Base-by-base conservation (phyloP, 2,888 invertebrate species). In the Philereme transversata region DNA sequence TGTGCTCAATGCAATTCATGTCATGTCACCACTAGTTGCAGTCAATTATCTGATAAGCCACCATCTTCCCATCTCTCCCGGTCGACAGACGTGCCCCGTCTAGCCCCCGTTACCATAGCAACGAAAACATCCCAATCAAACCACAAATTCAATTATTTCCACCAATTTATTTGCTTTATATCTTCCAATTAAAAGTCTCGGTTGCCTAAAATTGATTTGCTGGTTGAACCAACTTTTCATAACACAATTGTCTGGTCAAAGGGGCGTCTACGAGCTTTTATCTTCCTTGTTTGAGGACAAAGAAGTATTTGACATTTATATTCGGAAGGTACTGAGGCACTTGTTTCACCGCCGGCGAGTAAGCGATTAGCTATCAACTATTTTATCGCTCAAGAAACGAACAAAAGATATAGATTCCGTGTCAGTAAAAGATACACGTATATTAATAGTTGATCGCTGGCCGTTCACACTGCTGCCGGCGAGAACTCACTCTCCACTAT, bases 41-140 rank as follows among this genome's bases (percentile, higher is more conserved):
- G 77, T 81, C 86, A 86, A 89, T 88, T 88, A 89, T 88, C 85
- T 86, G 88, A 89, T 88, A 89, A 87, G 84, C 73, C 69, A 77
- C 75, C 77, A 73, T 75, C 77, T 81, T 79, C 77, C 70, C 68
- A 73, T 66, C 71, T 66, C 68, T 58, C 54, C 61, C 66, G 71
- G 60, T 46, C 51, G 51, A 9, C 54, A 48, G 38, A 58, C 58
- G 61, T 56, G 53, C 46, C 48, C 55, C 61, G 57, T 76, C 76
- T 78, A 76, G 74, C 67, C 75, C 60, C 68, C 71, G 36, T 64
- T 64, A 54, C 73, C 77, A 79, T 80, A 73, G 77, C 71, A 81
- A 84, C 83, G 66, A 75, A 74, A 74, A 73, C 68, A 74, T 48
- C 50, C 73, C 75, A 74, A 74, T 72, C 75, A 69, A 71, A 76